phyloP scores from a whole-genome alignment of 2,113 vertebrate species.

The Crotalus viridis region DNA sequence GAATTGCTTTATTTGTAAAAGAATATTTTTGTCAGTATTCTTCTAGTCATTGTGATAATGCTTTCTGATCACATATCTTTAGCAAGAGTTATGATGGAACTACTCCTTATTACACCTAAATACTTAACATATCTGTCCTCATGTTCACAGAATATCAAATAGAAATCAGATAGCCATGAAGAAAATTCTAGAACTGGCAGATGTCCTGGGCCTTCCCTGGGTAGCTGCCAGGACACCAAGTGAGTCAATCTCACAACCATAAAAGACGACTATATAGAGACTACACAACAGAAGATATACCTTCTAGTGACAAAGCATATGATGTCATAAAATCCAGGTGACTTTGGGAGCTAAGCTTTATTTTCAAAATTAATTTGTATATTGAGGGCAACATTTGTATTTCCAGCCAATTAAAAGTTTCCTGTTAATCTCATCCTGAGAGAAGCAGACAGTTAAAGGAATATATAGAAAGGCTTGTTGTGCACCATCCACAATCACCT shows the following conservation, averaged over 20 bases:
- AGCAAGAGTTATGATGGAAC: not conserved
- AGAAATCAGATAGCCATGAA: not conserved
- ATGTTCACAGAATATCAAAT: not conserved
- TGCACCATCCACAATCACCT: not conserved
- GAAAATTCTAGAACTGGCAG: not conserved
- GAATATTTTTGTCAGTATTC: not conserved
- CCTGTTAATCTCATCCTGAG: not conserved
- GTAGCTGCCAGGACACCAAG: not conserved
- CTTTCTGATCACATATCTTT: not conserved
- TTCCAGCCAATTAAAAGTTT: not conserved
- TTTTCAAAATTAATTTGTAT: not conserved
- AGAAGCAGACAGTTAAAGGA: not conserved
- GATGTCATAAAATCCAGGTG: not conserved
- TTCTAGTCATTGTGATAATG: not conserved
- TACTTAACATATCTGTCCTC: not conserved
- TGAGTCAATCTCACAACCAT: not conserved
- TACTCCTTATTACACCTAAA: not conserved
- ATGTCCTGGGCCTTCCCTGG: not conserved
- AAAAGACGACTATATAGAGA: not conserved
- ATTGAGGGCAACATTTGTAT: not conserved
- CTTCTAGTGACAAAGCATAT: not conserved
- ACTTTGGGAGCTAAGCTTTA: not conserved
- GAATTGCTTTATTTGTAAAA: not conserved
- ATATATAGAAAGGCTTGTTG: not conserved
- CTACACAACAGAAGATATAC: not conserved